Percentiles rank a stretch among this genome's conserved stretches.
Conservation (phyloP, 2,113 vertebrate species). For the Nanorana parkeri region DNA sequence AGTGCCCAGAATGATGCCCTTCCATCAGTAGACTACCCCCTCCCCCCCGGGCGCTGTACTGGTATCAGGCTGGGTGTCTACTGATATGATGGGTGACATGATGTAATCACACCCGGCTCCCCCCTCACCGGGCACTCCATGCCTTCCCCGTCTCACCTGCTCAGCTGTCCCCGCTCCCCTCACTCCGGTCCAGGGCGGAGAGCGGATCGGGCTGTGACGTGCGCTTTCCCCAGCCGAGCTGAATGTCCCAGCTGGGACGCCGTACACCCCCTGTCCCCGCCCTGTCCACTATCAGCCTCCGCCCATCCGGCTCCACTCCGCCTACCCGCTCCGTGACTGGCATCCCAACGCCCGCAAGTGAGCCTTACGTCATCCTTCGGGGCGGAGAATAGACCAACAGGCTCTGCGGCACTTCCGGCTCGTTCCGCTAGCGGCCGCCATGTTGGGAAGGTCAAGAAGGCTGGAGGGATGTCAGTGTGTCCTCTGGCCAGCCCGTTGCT, state of each 20-base stretch:
- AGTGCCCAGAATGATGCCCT: not conserved
- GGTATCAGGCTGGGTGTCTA: no score
- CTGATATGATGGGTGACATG: no score
- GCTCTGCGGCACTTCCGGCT: not conserved
- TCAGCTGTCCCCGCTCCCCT: slow-evolving; percentile 20
- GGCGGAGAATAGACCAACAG: not conserved
- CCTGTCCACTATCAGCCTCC: not conserved
- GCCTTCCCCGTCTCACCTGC: not conserved
- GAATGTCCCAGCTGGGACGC: slow-evolving; percentile 10
- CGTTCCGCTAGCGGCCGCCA: not conserved
- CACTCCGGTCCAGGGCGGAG: slow-evolving; percentile 37
- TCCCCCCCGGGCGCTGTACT: not conserved
- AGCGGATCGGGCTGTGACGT: slow-evolving; percentile 40
- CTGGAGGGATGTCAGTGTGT: not conserved
- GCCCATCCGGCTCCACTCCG: not conserved
- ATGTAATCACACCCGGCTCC: not conserved
- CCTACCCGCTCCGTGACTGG: slow-evolving; percentile 18
- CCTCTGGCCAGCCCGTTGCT: no score
- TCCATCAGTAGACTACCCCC: not conserved
- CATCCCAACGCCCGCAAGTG: not conserved
- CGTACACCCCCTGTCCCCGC: slow-evolving; percentile 5
- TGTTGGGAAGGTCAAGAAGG: slow-evolving; percentile 17
- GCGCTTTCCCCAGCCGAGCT: slow-evolving; percentile 22
- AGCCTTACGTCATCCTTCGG: not conserved
- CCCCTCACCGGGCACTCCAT: not conserved